Evolutionary conservation across 2,888 invertebrate genomes (phyloP).

Genomic region (Girardia tigrina): DNA sequence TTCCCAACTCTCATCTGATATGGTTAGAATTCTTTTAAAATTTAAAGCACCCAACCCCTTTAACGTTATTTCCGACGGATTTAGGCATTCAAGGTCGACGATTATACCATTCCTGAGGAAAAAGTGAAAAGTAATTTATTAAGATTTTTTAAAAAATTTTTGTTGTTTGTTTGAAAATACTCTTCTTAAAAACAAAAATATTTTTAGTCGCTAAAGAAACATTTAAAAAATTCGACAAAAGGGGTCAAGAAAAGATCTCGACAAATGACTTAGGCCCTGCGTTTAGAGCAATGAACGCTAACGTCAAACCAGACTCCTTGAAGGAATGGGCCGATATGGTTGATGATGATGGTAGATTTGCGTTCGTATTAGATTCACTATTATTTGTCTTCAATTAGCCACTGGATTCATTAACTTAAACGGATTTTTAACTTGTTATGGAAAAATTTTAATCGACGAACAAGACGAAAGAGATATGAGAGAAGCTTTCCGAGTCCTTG

Average conservation of each 20-base stretch:
- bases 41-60: too few species aligned
- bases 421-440: slow-evolving; percentile 84
- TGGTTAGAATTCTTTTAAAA: background rate
- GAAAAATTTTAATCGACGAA: slow-evolving; percentile 93
- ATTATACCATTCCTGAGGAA: slow-evolving; percentile 37
- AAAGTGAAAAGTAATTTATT: slow-evolving; percentile 36
- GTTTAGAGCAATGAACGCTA: slow-evolving; percentile 45
- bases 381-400: slow-evolving; percentile 56
- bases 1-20: background rate
- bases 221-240: slow-evolving; percentile 47
- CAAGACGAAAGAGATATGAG: slow-evolving; percentile 92
- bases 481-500: slow-evolving; percentile 95
- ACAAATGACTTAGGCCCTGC: slow-evolving; percentile 45
- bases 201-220: slow-evolving; percentile 46
- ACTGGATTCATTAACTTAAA: slow-evolving; percentile 87
- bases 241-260: slow-evolving; percentile 43
- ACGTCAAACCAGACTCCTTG: slow-evolving; percentile 52
- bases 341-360: slow-evolving; percentile 66
- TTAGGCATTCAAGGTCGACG: slow-evolving; percentile 36
- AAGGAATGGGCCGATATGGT: slow-evolving; percentile 94
- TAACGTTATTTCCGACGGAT: too few species aligned
- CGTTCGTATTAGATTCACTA: background rate
- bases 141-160: background rate
- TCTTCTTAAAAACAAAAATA: too few species aligned
- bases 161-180: slow-evolving; percentile 16